A percentile compares a stretch with the other conserved stretches of the same genome.
These are phyloP conservation scores for Parauchenoglanis punctatus DNA, from an alignment of 2,797 vertebrate genomes.

Conservation along the genomic window DNA sequence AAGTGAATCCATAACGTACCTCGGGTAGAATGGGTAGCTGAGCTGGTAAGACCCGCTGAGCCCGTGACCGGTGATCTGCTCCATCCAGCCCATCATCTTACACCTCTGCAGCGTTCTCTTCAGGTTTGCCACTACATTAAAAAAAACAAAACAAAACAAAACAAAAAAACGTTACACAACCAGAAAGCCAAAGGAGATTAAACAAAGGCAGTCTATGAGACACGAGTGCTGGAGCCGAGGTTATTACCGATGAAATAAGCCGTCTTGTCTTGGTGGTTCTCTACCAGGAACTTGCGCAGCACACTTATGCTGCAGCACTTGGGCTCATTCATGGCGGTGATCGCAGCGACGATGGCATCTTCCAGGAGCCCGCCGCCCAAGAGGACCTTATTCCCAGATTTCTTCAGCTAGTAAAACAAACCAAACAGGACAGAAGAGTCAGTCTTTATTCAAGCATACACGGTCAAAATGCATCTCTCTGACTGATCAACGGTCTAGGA, in stretches of 20 bases:
- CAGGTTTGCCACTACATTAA: constrained; percentile 82
- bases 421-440: not conserved
- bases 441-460: not conserved
- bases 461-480: not conserved
- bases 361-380: constrained; percentile 87
- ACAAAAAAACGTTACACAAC: not conserved
- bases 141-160: not conserved
- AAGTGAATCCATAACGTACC: constrained; percentile 70
- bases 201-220: not conserved
- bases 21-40: constrained; percentile 94
- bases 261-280: constrained; percentile 89
- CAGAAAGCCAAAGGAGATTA: not conserved
- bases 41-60: constrained; percentile 95
- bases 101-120: constrained; percentile 95
- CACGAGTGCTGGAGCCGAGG: too few relatives aligned
- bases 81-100: constrained; percentile 98
- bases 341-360: constrained; percentile 91
- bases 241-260: constrained; percentile 85
- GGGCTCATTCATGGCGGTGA: constrained; percentile 98
- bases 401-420: constrained; percentile 83
- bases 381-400: constrained; percentile 86
- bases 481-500: not conserved
- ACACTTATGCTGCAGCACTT: constrained; percentile 96
- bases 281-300: constrained; percentile 89
- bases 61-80: constrained; percentile 96